Percentiles rank a stretch among this genome's conserved stretches.
Conservation (phyloP, 2,113 vertebrate species). For the Coptodon rendalli region DNA sequence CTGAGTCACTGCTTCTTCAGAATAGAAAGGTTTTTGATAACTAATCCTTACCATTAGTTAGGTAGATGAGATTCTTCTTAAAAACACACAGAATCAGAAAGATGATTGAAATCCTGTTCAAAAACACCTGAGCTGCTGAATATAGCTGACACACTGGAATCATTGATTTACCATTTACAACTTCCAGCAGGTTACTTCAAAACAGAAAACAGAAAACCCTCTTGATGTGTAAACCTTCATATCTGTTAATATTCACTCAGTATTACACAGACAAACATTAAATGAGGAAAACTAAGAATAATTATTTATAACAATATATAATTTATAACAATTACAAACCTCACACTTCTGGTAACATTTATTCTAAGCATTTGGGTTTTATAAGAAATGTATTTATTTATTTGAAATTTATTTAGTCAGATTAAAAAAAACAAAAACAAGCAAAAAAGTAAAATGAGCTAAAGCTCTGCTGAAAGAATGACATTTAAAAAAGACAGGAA, state of each 20-base stretch:
- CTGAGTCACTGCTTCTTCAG: neutral
- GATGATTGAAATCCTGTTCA: neutral
- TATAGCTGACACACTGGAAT: neutral
- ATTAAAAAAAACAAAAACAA: neutral
- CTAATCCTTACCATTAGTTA: neutral
- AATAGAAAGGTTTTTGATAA: accelerated
- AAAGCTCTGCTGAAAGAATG: accelerated
- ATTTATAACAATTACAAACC: neutral
- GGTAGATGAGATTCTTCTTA: neutral
- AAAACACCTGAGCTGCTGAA: neutral
- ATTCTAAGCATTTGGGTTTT: neutral
- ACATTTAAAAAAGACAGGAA: neutral
- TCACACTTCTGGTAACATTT: neutral
- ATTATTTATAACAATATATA: neutral
- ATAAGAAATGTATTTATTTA: neutral
- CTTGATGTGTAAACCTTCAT: neutral
- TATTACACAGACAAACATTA: neutral
- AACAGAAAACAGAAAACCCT: accelerated
- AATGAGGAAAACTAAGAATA: accelerated
- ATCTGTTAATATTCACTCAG: neutral
- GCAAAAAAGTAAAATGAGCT: neutral
- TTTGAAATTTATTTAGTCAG: accelerated
- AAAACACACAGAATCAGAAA: neutral
- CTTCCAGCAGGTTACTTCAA: neutral
- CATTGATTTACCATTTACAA: neutral